Evolutionary conservation across 2,113 vertebrate species (phyloP), one percentile per base, ranked within the genome.

Genomic region (Rhinolophus ferrumequinum): DNA sequence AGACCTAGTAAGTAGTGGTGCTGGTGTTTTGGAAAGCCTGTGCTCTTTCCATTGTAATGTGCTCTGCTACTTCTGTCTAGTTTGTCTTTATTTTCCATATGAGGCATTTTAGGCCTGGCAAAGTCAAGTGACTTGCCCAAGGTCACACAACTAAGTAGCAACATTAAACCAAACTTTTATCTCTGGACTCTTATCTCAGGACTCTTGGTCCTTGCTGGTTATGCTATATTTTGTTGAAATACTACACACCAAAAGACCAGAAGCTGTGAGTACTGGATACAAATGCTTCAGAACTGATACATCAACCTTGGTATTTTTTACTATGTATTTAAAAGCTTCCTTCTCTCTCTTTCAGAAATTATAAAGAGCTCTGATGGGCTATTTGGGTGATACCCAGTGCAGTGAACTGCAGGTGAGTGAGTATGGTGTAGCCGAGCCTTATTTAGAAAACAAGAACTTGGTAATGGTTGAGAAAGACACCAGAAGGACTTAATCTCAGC

Each of bases 321-420:
- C 67, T 77, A 14, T n/a, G 66, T 96, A 72, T 92, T 96, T 93
- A 93, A 97, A 98, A 79, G 41, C 60, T 83, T 84, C 35, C 70
- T 96, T 96, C 19, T 97, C 58, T 98, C n/a, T 98, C 54, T 97
- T 98, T 97, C 95, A 98, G 97, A 96, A 95, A 97, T 96, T 95
- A 96, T 97, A 97, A 97, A 97, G 95, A 97, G 97, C 89, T 97
- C 97, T 98, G 94, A 97, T 98, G 97, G 97, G 96, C 97, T 97
- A 93, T 97, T 97, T 97, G 96, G 97, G 98, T 97, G 92, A 80
- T 73, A 85, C 97, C 96, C 96, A 98, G 96, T 96, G 97, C 97
- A 97, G 98, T 97, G 96, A 97, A 92, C 96, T 97, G 96, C 97
- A 98, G 97, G 97, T 98, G 83, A 97, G 97, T 97, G 92, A 72